A percentile compares a stretch with the other conserved stretches of the same genome.
Evolutionary conservation across 2,113 vertebrate species (phyloP).

Genomic region (Syngnathus scovelli): DNA sequence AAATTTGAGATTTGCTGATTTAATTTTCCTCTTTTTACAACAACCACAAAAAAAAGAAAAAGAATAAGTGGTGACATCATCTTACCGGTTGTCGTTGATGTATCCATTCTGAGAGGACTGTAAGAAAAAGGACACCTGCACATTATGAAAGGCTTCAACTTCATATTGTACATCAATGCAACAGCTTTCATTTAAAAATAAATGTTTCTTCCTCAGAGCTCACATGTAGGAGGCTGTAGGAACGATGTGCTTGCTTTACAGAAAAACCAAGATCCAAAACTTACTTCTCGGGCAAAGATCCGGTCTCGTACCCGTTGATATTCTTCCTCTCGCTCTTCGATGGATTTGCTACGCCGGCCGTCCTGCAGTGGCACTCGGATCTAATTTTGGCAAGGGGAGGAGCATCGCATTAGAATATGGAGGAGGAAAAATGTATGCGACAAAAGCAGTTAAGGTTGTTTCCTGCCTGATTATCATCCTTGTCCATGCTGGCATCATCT

Average conservation of each 20-base stretch:
- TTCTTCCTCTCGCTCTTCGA: constrained; percentile 96
- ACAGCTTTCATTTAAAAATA: not conserved
- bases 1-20: not conserved
- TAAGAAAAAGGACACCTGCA: constrained; percentile 72
- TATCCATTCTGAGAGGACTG: constrained; percentile 97
- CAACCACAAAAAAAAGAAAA: constrained; percentile 7
- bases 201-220: not conserved
- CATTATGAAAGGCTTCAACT: constrained; percentile 62
- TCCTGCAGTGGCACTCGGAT: constrained; percentile 98
- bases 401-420: not conserved
- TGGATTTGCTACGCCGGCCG: constrained; percentile 96
- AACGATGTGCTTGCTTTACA: not conserved
- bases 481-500: constrained; percentile 94
- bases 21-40: not conserved
- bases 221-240: not conserved
- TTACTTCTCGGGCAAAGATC: constrained; percentile 98
- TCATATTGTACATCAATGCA: constrained; percentile 1
- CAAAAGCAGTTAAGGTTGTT: not conserved
- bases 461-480: constrained; percentile 94
- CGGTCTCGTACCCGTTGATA: constrained; percentile 97
- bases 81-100: constrained; percentile 96
- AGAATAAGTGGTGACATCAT: constrained; percentile 25
- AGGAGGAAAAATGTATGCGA: not conserved
- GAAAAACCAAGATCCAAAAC: constrained; percentile 49
- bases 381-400: constrained; percentile 62